Percentiles rank a stretch among this genome's conserved stretches.
Conservation (phyloP, 1,140 invertebrate species). For the Zaprionus gabonicus region DNA sequence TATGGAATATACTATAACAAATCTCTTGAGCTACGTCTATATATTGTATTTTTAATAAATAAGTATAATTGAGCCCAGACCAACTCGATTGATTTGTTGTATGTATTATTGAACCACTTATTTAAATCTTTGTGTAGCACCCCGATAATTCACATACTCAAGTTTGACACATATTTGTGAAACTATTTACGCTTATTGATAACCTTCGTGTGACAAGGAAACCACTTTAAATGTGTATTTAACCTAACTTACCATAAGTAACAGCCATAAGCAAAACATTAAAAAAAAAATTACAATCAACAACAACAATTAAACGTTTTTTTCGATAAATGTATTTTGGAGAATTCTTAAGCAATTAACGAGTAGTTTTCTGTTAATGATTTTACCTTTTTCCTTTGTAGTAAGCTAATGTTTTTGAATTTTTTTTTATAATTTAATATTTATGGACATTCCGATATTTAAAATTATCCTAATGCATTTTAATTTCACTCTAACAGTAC, state of each 20-base stretch:
- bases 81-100: slow-evolving; percentile 80
- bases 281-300: slow-evolving; percentile 31
- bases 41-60: slow-evolving; percentile 77
- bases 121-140: slow-evolving; percentile 32
- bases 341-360: slow-evolving; percentile 58
- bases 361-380: slow-evolving; percentile 20
- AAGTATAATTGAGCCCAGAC: slow-evolving; percentile 82
- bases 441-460: slow-evolving; percentile 5
- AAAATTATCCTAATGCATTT: slow-evolving; percentile 36
- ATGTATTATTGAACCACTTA: slow-evolving; percentile 23
- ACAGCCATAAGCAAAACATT: slow-evolving; percentile 11
- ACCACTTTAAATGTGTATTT: slow-evolving; percentile 8
- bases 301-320: slow-evolving; percentile 48
- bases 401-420: too few species aligned
- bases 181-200: slow-evolving; percentile 71
- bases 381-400: background rate
- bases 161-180: slow-evolving; percentile 60
- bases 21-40: slow-evolving; percentile 78
- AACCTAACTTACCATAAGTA: slow-evolving; percentile 18
- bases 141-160: slow-evolving; percentile 10
- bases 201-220: slow-evolving; percentile 29
- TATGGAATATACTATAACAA: slow-evolving; percentile 53
- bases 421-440: slow-evolving; percentile 3
- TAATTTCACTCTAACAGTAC: slow-evolving; percentile 61
- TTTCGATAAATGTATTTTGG: slow-evolving; percentile 79